These are phyloP conservation scores for Anguilla marmorata DNA, from an alignment of 2,797 vertebrate genomes.

Conservation along the genomic window DNA sequence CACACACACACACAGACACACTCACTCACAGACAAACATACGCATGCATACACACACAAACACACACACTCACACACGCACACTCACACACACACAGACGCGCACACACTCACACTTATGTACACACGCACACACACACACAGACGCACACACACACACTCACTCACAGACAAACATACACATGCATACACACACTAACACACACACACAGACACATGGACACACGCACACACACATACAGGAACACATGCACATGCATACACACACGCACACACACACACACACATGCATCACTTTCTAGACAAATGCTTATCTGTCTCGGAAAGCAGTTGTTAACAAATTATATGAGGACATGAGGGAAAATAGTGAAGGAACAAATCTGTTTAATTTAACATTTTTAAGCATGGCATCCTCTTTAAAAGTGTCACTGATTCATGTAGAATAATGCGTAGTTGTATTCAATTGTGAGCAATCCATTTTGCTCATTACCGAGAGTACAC, in stretches of 20 bases:
- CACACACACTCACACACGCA: constrained; percentile 17
- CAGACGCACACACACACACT: not conserved
- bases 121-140: no score
- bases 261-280: not conserved
- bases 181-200: constrained; percentile 18
- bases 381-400: not conserved
- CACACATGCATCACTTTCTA: not conserved
- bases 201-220: not conserved
- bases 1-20: constrained; percentile 7
- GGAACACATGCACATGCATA: no score
- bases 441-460: not conserved
- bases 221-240: constrained; percentile 8
- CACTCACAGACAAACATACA: not conserved
- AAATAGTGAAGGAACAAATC: not conserved
- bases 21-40: not conserved
- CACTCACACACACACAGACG: constrained; percentile 4
- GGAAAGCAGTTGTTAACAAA: constrained; percentile 13
- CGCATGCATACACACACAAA: constrained; percentile 34
- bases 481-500: constrained; percentile 1
- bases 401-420: not conserved
- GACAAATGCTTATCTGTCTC: constrained; percentile 12
- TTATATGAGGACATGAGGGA: not conserved
- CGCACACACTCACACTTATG: not conserved
- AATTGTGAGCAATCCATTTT: not conserved
- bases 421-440: not conserved